Evolutionary conservation across 2,113 vertebrate species (phyloP).

Genomic region (Hippocampus guttulatus): DNA sequence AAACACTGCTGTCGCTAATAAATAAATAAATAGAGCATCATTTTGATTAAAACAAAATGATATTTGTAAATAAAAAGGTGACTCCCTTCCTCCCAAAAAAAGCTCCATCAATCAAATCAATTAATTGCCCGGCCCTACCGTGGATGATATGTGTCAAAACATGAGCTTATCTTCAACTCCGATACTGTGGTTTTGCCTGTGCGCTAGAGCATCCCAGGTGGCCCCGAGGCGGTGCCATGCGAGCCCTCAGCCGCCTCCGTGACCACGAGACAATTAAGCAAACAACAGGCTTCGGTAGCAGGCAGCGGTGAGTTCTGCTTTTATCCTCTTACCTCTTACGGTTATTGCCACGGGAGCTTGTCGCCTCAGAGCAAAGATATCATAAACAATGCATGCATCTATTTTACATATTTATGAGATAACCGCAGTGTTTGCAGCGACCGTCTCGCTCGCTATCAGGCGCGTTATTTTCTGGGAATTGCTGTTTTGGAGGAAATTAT

Average conservation of each 20-base stretch:
- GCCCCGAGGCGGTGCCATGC: neutral
- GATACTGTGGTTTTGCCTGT: neutral
- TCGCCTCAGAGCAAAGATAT: conserved; percentile 58
- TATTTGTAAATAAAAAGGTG: too few species aligned
- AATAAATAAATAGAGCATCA: too few species aligned
- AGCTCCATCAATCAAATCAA: too few species aligned
- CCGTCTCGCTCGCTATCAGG: conserved; percentile 13
- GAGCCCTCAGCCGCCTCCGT: neutral
- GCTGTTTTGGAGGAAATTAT: conserved; percentile 44
- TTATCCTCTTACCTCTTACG: conserved; percentile 54
- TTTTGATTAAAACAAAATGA: too few species aligned
- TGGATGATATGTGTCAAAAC: neutral
- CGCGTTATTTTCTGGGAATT: conserved; percentile 50
- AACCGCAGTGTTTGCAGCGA: conserved; percentile 40
- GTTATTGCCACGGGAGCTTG: conserved; percentile 44
- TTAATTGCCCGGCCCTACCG: too few species aligned
- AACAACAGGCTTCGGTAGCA: conserved; percentile 32
- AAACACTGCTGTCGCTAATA: too few species aligned
- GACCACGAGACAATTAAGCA: conserved; percentile 39
- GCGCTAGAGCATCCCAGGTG: neutral
- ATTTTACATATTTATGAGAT: conserved; percentile 61
- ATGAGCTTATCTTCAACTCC: neutral
- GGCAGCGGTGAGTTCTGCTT: conserved; percentile 75
- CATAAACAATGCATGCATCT: conserved; percentile 46
- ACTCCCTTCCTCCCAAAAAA: too few species aligned